These are phyloP conservation scores for Parambassis ranga DNA, from an alignment of 2,797 vertebrate genomes.

Conservation along the genomic window DNA sequence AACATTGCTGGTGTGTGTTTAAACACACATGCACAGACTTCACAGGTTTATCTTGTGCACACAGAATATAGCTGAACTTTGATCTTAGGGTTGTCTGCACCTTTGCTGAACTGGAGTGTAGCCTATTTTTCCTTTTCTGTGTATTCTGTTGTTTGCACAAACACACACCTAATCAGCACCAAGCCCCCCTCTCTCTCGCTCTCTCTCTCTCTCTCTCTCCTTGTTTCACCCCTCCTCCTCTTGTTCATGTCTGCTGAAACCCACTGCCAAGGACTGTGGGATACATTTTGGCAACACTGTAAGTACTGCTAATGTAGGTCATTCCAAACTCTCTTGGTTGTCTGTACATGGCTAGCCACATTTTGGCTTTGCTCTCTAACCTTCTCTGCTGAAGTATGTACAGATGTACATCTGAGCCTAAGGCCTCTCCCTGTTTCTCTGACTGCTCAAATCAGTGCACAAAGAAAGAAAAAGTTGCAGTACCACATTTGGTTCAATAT, in stretches of 20 bases:
- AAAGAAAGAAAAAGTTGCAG: background rate
- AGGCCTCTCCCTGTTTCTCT: slow-evolving; percentile 36
- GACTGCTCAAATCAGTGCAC: background rate
- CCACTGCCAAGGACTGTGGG: slow-evolving; percentile 63
- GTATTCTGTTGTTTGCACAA: slow-evolving; percentile 65
- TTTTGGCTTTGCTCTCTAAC: slow-evolving; percentile 38
- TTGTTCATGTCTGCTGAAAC: slow-evolving; percentile 61
- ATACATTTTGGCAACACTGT: slow-evolving; percentile 60
- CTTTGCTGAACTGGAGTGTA: slow-evolving; percentile 61
- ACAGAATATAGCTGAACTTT: slow-evolving; percentile 73
- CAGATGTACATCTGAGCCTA: slow-evolving; percentile 34
- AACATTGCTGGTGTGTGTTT: slow-evolving; percentile 46
- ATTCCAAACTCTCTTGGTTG: slow-evolving; percentile 51
- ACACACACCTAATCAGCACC: slow-evolving; percentile 66
- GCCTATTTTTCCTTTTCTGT: slow-evolving; percentile 67
- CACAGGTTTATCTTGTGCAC: slow-evolving; percentile 63
- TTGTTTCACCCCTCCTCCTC: slow-evolving; percentile 22
- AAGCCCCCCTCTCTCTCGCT: slow-evolving; percentile 2
- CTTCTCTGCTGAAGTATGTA: slow-evolving; percentile 29
- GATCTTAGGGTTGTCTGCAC: slow-evolving; percentile 62
- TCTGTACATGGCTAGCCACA: slow-evolving; percentile 36
- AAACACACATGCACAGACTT: slow-evolving; percentile 34
- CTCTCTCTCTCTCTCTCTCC: background rate
- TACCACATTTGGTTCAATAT: background rate
- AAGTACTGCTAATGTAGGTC: slow-evolving; percentile 69